Conservation (phyloP, 2,113 vertebrate genomes). For the Chascanopsetta lugubris region DNA sequence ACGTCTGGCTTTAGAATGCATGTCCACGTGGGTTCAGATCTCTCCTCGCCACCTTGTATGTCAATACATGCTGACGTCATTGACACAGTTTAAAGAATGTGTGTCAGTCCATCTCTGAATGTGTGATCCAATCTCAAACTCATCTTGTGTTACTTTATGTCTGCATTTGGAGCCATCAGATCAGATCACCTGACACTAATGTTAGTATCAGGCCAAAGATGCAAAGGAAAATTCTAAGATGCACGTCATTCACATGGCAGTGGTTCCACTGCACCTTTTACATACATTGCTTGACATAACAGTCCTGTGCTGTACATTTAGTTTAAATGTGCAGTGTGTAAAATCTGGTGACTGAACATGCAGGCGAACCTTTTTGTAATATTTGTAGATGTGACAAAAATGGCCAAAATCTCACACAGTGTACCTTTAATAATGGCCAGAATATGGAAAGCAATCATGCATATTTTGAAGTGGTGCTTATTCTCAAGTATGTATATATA, state of each 20-base stretch:
- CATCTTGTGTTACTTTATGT: not conserved
- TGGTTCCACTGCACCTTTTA: slow-evolving; percentile 13
- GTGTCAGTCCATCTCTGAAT: not conserved
- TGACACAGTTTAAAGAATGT: not conserved
- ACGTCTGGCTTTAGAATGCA: not conserved
- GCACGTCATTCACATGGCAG: not conserved
- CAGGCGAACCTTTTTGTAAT: too few species aligned
- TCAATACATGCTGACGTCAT: not conserved
- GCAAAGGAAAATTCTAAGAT: not conserved
- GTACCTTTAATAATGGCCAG: slow-evolving; percentile 30
- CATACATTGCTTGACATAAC: too few species aligned
- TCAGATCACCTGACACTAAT: too few species aligned
- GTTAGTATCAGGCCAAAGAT: not conserved
- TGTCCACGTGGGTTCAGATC: not conserved
- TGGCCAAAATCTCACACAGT: too few species aligned
- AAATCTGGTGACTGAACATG: too few species aligned
- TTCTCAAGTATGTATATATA: slow-evolving; percentile 30
- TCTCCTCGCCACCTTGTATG: not conserved
- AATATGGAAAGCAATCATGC: slow-evolving; percentile 42
- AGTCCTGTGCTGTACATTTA: not conserved
- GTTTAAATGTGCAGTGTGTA: too few species aligned
- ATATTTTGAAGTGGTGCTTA: slow-evolving; percentile 23
- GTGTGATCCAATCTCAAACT: not conserved
- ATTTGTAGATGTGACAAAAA: too few species aligned
- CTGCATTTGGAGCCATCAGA: not conserved